phyloP scores from a whole-genome alignment of 2,888 invertebrate genomes.

The Pyrrhia umbra region DNA sequence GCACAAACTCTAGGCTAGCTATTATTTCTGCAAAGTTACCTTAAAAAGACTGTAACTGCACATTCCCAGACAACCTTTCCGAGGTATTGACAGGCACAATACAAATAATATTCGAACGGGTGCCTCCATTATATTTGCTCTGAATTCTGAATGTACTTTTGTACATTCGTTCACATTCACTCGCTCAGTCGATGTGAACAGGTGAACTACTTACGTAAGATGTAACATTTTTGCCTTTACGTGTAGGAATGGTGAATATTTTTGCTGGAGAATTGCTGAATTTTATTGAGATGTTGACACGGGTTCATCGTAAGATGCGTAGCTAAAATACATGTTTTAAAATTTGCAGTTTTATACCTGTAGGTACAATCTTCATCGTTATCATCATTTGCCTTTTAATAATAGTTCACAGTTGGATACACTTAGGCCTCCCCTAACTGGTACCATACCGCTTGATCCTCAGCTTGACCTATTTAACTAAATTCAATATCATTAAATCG shows the following conservation, averaged over 20 bases:
- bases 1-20: background rate
- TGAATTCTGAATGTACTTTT: constrained; percentile 27
- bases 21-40: constrained; percentile 20
- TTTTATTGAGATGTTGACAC: background rate
- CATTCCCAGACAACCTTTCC: constrained; percentile 17
- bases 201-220: constrained; percentile 26
- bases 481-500: too few species aligned
- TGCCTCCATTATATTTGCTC: constrained; percentile 49
- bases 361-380: too few species aligned
- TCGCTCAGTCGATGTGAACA: constrained; percentile 21
- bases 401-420: too few species aligned
- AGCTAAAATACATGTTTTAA: background rate
- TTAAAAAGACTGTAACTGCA: constrained; percentile 12
- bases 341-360: background rate
- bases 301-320: background rate
- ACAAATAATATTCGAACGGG: constrained; percentile 53
- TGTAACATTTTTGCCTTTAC: constrained; percentile 22
- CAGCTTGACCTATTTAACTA: too few species aligned
- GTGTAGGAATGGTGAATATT: constrained; percentile 3
- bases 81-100: constrained; percentile 50
- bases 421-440: too few species aligned
- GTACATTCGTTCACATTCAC: constrained; percentile 28
- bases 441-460: too few species aligned
- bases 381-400: too few species aligned
- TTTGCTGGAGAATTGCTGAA: background rate